Evolutionary conservation across 2,113 vertebrate species (phyloP).

Genomic region (Amphiprion ocellaris): DNA sequence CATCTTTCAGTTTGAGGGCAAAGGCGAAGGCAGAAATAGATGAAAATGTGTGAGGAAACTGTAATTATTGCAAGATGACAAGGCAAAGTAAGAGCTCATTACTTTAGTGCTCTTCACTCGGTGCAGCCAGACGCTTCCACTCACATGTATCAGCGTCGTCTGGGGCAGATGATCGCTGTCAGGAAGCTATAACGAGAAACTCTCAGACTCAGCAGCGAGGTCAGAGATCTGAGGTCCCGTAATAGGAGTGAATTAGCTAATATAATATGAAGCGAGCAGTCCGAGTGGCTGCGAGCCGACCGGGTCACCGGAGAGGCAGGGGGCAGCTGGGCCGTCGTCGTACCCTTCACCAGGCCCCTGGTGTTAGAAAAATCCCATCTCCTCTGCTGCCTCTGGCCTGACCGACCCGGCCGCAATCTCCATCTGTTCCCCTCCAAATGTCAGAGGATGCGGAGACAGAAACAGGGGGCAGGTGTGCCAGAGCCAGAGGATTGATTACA

Average conservation of each 20-base stretch:
- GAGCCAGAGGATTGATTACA: constrained; percentile 37
- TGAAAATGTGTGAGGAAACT: constrained; percentile 34
- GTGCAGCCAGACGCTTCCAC: constrained; percentile 35
- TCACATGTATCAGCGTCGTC: constrained; percentile 41
- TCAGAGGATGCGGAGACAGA: constrained; percentile 64
- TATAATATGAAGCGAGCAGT: constrained; percentile 14
- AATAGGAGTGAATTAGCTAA: constrained; percentile 42
- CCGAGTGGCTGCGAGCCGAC: constrained; percentile 6
- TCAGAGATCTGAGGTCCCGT: constrained; percentile 28
- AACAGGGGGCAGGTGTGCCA: constrained; percentile 17
- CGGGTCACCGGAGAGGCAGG: constrained; percentile 54
- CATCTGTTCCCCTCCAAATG: constrained; percentile 79
- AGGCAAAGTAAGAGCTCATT: constrained; percentile 44
- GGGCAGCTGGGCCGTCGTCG: constrained; percentile 65
- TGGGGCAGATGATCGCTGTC: constrained; percentile 60
- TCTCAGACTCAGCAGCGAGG: constrained; percentile 33
- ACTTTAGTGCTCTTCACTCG: constrained; percentile 36
- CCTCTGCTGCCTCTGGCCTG: constrained; percentile 70
- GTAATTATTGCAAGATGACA: constrained; percentile 50
- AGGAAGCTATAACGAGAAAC: constrained; percentile 39
- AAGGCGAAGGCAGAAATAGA: constrained; percentile 54
- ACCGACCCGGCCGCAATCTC: constrained; percentile 68
- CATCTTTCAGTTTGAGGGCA: constrained; percentile 42
- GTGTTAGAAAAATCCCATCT: constrained; percentile 72
- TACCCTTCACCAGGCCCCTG: constrained; percentile 67